Percentiles rank a stretch among this genome's conserved stretches.
Conservation (phyloP, 2,888 invertebrate genomes). For the Siphonodentalium dalli region DNA sequence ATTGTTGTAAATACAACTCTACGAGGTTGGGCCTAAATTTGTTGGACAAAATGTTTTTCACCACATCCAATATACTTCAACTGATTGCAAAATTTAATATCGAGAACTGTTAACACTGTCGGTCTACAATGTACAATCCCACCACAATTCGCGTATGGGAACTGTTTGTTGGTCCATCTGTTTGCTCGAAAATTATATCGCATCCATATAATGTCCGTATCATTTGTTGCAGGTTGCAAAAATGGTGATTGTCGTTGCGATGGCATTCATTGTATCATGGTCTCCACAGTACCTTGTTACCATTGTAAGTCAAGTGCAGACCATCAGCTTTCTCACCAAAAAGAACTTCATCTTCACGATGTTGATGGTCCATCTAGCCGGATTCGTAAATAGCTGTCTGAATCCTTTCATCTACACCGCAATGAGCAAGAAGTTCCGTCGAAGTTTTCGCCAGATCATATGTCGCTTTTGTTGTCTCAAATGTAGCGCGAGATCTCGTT, state of each 20-base stretch:
- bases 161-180: too few species aligned
- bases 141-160: too few species aligned
- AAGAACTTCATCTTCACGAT: constrained; percentile 67
- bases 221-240: constrained; percentile 63
- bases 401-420: constrained; percentile 67
- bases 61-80: too few species aligned
- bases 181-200: too few species aligned
- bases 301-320: constrained; percentile 64
- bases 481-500: too few species aligned
- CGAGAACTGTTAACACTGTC: too few species aligned
- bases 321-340: constrained; percentile 59
- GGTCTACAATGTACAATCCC: too few species aligned
- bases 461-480: constrained; percentile 31
- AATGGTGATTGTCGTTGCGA: constrained; percentile 67
- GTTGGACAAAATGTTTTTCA: too few species aligned
- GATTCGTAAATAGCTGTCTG: constrained; percentile 66
- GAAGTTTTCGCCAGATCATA: constrained; percentile 53
- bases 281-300: constrained; percentile 67
- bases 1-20: too few species aligned
- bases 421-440: constrained; percentile 66
- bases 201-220: too few species aligned
- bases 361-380: constrained; percentile 65
- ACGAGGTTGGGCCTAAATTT: too few species aligned
- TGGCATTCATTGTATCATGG: constrained; percentile 66
- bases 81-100: too few species aligned